These are phyloP conservation scores for Grantiella picta DNA, from an alignment of 2,113 vertebrate genomes.

Conservation along the genomic window DNA sequence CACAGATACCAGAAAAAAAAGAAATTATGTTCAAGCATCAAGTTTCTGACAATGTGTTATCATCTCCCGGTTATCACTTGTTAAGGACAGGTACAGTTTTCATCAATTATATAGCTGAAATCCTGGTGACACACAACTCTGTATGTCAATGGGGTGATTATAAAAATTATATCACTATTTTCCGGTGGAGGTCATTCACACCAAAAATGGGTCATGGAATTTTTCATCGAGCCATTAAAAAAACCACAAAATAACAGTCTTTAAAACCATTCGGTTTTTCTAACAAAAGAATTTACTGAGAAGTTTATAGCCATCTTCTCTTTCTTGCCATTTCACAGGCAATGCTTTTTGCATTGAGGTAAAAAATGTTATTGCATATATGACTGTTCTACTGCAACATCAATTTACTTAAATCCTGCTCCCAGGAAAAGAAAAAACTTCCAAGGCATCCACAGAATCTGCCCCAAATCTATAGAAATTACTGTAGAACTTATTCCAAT, in stretches of 20 bases:
- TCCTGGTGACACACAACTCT: rapidly evolving
- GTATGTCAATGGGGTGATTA: not conserved
- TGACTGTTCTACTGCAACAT: not conserved
- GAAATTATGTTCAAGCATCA: not conserved
- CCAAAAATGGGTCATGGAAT: not conserved
- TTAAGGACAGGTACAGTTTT: not conserved
- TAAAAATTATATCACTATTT: not conserved
- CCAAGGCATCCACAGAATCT: not conserved
- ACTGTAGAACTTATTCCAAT: not conserved
- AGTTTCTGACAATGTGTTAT: not conserved
- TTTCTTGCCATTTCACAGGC: not conserved
- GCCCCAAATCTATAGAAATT: not conserved
- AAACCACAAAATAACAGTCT: not conserved
- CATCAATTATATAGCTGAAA: not conserved
- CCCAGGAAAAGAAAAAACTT: not conserved
- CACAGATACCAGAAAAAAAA: not conserved
- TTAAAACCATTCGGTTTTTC: not conserved
- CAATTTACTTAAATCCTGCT: not conserved
- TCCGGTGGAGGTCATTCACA: not conserved
- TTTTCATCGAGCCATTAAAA: not conserved
- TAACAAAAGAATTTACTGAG: not conserved
- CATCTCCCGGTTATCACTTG: not conserved
- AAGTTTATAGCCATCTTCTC: not conserved
- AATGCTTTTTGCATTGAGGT: not conserved
- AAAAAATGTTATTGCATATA: not conserved